Base-by-base conservation (phyloP, 1,140 invertebrate genomes). In the Sipha flava region DNA sequence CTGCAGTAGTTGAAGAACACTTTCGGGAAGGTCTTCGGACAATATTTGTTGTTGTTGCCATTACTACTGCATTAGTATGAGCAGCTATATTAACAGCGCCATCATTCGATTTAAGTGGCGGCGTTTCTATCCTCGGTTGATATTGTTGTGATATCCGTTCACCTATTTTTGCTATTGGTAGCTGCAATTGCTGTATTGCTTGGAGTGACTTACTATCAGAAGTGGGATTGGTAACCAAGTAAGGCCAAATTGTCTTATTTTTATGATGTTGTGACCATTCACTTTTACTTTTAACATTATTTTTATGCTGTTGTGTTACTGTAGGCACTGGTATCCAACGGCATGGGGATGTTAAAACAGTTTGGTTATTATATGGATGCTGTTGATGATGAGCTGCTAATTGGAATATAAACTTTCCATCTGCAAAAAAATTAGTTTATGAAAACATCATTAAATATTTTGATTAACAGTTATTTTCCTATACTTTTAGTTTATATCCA, bases 171-270 rank as follows among this genome's bases (percentile, higher is more conserved):
- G n/a, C 64, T 18, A 43, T 26, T 26, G 16, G 6, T 21, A 23
- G 7, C 29, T 68, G 64, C 9, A 23, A 68, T 29, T 43, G 37
- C 12, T 68, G 23, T 68, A 45, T n/a, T 5, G 40, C 12, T 45
- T 45, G 26, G 26, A 14, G 14, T 4, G 40, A 29, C 1, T 70
- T 70, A 45, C 21, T 29, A 9, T 70, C 66, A 47, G 23, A 29
- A 3, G 23, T 12, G 9, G 6, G 14, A 26, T 70, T 47, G 16
- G 40, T 47, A 47, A 47, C 66, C 3, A 45, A 47, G 40, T 70
- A 70, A 47, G 66, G 66, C 66, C 66, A 70, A 37, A 70, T 70
- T n/a, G 40, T 70, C 10, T 70, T 70, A 18, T 70, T 70, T 47
- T 47, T 23, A 5, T 40, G 21, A 66, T 66, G 1, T 29, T 70